phyloP scores from a whole-genome alignment of 2,888 invertebrate genomes.

The Pollenia griseotomentosa region DNA sequence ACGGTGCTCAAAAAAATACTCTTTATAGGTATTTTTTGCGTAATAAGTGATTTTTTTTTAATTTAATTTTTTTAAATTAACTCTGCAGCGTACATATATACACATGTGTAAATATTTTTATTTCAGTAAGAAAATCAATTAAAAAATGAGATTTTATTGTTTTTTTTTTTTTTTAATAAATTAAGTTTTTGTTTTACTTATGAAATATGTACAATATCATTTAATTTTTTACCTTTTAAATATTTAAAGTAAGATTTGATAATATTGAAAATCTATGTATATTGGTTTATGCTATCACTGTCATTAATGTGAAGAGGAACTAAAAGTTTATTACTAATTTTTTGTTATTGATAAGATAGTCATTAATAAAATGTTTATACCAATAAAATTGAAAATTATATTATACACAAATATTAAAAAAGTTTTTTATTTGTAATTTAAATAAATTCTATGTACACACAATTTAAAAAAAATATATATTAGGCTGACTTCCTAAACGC shows the following conservation, averaged over 20 bases:
- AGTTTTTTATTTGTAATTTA: conserved; percentile 5
- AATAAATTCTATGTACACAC: too few species aligned
- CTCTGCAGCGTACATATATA: conserved; percentile 6
- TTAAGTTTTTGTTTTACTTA: background rate
- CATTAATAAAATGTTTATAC: conserved; percentile 44
- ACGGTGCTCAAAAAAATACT: conserved; percentile 85
- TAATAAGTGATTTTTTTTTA: conserved; percentile 85
- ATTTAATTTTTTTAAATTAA: background rate
- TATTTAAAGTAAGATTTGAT: background rate
- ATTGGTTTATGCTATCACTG: conserved; percentile 23
- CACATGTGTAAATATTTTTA: conserved; percentile 5
- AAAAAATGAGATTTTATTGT: conserved; percentile 18
- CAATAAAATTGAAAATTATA: conserved; percentile 53
- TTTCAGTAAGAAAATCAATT: background rate
- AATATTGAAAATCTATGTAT: conserved; percentile 7
- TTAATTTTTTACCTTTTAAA: conserved; percentile 1
- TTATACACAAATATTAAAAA: conserved; percentile 14
- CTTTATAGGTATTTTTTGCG: conserved; percentile 89
- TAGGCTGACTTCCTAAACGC: too few species aligned
- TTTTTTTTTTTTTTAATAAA: background rate
- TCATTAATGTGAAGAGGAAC: conserved; percentile 25
- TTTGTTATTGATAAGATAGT: conserved; percentile 34
- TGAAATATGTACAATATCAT: background rate
- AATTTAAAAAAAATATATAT: too few species aligned
- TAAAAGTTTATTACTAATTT: conserved; percentile 40